Evolutionary conservation across 2,113 vertebrate species (phyloP), one percentile per base, ranked within the genome.

Genomic region (Pachycephala philippinensis): DNA sequence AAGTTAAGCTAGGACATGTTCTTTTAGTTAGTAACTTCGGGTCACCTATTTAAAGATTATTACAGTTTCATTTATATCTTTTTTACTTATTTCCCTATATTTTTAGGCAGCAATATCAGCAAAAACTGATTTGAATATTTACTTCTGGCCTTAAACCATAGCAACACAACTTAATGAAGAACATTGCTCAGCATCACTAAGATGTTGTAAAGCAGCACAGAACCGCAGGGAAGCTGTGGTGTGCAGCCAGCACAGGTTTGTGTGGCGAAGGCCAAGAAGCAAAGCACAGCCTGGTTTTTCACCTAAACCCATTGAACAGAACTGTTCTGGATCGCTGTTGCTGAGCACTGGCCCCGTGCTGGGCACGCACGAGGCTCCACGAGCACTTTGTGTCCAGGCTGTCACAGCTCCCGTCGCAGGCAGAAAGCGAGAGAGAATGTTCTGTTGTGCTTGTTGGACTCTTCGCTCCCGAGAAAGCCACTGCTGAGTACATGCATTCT

Each of bases 21-120:
- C 92, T 92, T 96, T 93, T 81, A 84, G 91, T 96, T 94, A 92
- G 82, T 52, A 90, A 96, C 94, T 97, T 87, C 86, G 80, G 90
- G 91, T 93, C 95, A 91, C 89, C 83, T 90, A 92, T 87, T 94
- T 95, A 94, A 83, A 88, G 72, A 85, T 96, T 86, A 83, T 61
- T 69, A 87, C 52, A 13, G n/a, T 89, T 92, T 89, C 90, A 54
- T 53, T 92, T 94, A 30, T 95, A 92, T 92, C 39, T 92, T 96
- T 90, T 92, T 89, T 95, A 59, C 94, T 94, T 87, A 83, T 84
- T 84, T 92, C 88, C 90, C 93, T 84, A 2, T 92, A 78, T 93
- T 94, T 87, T 95, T 88, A 95, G 88, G 82, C 89, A 91, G 84
- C 74, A 56, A 72, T 91, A 83, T 89, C 84, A 77, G 84, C 79